Evolutionary conservation across 2,113 vertebrate genomes (phyloP).

Genomic region (Forbesichthys agassizii): DNA sequence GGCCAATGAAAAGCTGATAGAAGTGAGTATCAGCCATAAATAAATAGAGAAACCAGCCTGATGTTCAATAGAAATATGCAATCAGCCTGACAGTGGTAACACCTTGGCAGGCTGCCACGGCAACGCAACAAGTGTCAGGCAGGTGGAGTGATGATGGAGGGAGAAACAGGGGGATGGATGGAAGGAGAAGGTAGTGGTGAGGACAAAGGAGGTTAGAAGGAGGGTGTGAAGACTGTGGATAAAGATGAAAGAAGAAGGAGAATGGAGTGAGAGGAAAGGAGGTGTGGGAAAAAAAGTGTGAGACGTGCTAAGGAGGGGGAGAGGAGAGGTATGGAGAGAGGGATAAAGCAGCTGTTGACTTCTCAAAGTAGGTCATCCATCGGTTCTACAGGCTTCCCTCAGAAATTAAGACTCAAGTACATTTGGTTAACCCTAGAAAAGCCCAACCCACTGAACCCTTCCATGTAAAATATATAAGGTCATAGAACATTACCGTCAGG

Average conservation of each 20-base stretch:
- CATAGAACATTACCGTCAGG: neutral
- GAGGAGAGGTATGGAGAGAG: neutral
- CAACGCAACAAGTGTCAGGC: conserved; percentile 51
- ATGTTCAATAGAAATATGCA: conserved; percentile 42
- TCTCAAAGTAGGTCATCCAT: neutral
- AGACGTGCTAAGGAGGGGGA: neutral
- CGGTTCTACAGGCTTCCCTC: neutral
- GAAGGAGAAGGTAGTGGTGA: neutral
- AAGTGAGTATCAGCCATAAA: too few species aligned
- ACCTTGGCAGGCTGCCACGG: conserved; percentile 65
- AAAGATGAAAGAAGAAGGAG: neutral
- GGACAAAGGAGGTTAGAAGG: neutral
- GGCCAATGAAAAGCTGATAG: too few species aligned
- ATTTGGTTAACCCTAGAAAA: neutral
- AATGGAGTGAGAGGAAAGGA: neutral
- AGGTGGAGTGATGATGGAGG: conserved; percentile 32
- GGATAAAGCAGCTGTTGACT: neutral
- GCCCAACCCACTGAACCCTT: too few species aligned
- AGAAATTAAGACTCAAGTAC: neutral
- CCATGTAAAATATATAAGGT: neutral
- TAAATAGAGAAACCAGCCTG: neutral
- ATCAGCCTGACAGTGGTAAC: conserved; percentile 36
- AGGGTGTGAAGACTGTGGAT: neutral
- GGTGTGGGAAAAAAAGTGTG: neutral
- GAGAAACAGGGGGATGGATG: neutral